phyloP scores from a whole-genome alignment of 2,888 invertebrate genomes.

The Halictus ligatus region DNA sequence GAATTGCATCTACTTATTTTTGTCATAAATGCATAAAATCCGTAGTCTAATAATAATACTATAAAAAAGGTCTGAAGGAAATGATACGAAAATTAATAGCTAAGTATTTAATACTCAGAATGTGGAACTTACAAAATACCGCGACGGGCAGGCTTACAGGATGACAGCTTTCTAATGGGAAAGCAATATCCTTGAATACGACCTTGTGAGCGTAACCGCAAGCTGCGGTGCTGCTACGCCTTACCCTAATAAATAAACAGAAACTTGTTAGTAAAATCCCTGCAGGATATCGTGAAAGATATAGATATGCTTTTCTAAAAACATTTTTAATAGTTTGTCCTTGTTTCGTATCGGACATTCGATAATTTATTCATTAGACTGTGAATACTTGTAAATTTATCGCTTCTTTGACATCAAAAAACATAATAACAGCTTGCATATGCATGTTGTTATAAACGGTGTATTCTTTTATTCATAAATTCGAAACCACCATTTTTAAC shows the following conservation, averaged over 20 bases:
- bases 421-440: no score
- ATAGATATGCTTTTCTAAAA: neutral
- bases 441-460: no score
- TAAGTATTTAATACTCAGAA: neutral
- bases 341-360: no score
- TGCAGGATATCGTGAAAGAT: neutral
- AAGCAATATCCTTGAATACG: conserved; percentile 31
- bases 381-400: no score
- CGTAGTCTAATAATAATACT: neutral
- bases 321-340: neutral
- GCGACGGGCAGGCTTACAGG: neutral
- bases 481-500: no score
- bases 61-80: neutral
- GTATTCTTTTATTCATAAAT: no score
- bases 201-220: neutral
- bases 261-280: neutral
- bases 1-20: no score
- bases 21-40: neutral
- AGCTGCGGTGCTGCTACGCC: neutral
- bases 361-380: no score
- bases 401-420: no score
- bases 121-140: neutral
- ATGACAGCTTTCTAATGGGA: conserved; percentile 1
- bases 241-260: neutral
- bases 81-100: neutral